Evolutionary conservation across 2,888 invertebrate genomes (phyloP).

Genomic region (Dynastes maya): DNA sequence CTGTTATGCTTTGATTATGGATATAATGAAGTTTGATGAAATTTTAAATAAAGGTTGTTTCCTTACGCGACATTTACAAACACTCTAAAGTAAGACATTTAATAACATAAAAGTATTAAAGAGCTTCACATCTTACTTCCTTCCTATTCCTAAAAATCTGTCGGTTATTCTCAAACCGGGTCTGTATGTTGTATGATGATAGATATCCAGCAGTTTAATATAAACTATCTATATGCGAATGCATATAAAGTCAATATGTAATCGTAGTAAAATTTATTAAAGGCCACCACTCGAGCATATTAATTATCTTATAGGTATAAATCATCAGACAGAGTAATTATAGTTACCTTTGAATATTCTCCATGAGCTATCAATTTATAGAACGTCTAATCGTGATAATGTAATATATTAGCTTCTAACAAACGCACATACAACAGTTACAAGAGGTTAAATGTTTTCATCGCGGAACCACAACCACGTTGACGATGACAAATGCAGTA

Average conservation of each 20-base stretch:
- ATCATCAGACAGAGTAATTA: neutral
- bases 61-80: no score
- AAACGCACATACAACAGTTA: conserved; percentile 4
- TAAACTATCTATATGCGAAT: neutral
- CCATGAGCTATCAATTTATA: conserved; percentile 16
- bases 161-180: no score
- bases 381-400: conserved; percentile 8
- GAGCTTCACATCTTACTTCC: no score
- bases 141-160: no score
- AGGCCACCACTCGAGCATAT: neutral
- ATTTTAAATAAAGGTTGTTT: no score
- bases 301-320: conserved; percentile 1
- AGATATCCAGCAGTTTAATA: neutral
- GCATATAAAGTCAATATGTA: neutral
- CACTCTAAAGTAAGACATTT: no score
- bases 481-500: conserved; percentile 41
- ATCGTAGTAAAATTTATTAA: conserved; percentile 13
- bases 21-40: no score
- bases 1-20: no score
- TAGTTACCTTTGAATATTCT: neutral
- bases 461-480: conserved; percentile 4
- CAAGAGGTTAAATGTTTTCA: conserved; percentile 28
- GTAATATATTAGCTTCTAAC: conserved; percentile 27
- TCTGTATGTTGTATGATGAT: no score
- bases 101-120: no score